Evolutionary conservation across 2,797 vertebrate species (phyloP).

Genomic region (Morelia viridis): DNA sequence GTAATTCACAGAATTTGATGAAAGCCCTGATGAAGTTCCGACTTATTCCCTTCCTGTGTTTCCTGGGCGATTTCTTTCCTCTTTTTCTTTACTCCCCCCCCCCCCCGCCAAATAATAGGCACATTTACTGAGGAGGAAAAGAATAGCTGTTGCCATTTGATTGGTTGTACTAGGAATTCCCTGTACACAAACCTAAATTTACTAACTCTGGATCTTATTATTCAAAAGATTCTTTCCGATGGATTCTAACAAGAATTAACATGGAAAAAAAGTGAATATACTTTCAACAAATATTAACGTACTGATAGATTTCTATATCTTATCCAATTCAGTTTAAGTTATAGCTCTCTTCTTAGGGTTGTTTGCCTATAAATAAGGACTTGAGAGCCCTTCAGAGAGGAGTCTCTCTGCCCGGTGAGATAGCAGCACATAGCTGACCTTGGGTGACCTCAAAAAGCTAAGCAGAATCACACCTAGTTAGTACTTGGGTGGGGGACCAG

Average conservation of each 20-base stretch:
- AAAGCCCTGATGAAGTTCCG: no score
- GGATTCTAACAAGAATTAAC: neutral
- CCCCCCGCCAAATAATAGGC: no score
- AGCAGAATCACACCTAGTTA: neutral
- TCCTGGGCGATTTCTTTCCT: no score
- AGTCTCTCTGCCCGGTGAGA: neutral
- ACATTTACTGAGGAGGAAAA: neutral
- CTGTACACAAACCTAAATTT: neutral
- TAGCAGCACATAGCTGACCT: neutral
- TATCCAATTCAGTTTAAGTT: neutral
- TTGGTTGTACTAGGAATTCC: neutral
- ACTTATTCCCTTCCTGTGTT: no score
- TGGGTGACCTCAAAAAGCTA: neutral
- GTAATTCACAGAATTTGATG: neutral
- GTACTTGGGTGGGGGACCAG: neutral
- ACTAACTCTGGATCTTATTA: neutral
- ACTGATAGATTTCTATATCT: neutral
- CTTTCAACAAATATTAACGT: neutral
- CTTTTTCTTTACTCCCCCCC: no score
- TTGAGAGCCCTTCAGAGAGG: neutral
- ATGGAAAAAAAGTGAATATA: neutral
- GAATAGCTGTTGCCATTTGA: neutral
- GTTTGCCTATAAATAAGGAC: neutral
- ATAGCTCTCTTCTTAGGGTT: neutral
- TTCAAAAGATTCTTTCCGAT: neutral